Evolutionary conservation across 2,888 invertebrate species (phyloP), one percentile per base, ranked within the genome.

Genomic region (Chromoteleia sp.): DNA sequence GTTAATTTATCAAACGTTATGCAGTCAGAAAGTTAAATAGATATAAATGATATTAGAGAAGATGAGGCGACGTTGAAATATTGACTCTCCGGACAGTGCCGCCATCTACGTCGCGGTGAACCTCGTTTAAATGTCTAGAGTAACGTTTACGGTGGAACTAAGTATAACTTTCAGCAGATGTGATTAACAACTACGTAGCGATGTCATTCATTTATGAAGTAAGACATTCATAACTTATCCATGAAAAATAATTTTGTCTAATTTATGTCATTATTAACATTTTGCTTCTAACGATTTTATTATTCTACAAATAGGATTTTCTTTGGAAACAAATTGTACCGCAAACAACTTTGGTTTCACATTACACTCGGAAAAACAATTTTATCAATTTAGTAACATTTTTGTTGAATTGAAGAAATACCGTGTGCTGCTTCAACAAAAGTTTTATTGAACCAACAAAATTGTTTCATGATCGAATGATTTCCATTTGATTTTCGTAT

Each of bases 61-160:
- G n/a, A 52, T 10, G 52, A 17, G 17, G 50, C 29, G 54, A 63
- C 52, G 52, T 43, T 54, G 45, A 45, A 56, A 45, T 63, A 74
- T 73, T 36, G 74, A 74, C 54, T 29, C 21, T 15, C 25, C 56
- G 65, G 43, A 19, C 21, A 14, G 74, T 74, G 74, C 17, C 48
- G 74, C 74, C 74, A 74, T 36, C 74, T 74, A 56, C 45, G 25
- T 17, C 30, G 39, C 7, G 2, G 39, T 12, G 48, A 48, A 12
- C 1, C 25, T 14, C 36, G 52, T 75, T 75, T 58, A 75, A 75
- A 75, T 58, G 48, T 39, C 74, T 30, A 54, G 45, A 48, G 39
- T 58, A 17, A 74, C 74, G 56, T 56, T 65, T 58, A 65, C 48
- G 33, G 14, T 17, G 12, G 58, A 48, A 63, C 63, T 50, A 59